These are phyloP conservation scores for Planococcus citri DNA, from an alignment of 1,140 invertebrate species.

Conservation along the genomic window DNA sequence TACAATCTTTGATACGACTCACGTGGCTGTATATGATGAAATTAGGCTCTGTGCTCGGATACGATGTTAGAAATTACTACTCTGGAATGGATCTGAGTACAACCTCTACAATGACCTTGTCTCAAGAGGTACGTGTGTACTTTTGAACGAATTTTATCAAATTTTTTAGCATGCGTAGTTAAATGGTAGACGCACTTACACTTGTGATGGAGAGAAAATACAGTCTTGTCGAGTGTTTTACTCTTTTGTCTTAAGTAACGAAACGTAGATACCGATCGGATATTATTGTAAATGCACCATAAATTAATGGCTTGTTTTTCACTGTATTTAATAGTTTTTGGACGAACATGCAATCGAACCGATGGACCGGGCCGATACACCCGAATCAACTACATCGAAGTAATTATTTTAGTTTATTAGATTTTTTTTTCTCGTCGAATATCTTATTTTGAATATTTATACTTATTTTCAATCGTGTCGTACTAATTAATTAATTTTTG, in stretches of 20 bases:
- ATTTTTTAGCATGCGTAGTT: not conserved
- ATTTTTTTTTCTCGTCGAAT: not conserved
- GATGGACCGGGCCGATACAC: not conserved
- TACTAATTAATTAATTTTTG: not conserved
- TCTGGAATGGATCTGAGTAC: not conserved
- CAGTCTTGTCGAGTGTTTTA: no score
- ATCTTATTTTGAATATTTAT: no score
- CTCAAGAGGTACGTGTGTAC: constrained; percentile 1
- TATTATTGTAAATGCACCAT: not conserved
- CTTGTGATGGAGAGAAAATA: not conserved
- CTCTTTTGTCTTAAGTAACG: no score
- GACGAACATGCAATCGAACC: constrained; percentile 13
- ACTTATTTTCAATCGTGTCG: not conserved
- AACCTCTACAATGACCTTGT: not conserved
- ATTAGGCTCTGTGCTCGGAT: constrained; percentile 55
- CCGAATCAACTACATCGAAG: constrained; percentile 12
- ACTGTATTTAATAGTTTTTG: constrained; percentile 18
- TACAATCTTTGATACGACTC: constrained; percentile 59
- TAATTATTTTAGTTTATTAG: constrained; percentile 1
- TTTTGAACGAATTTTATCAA: not conserved
- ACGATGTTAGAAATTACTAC: constrained; percentile 33
- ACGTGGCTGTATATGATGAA: constrained; percentile 64
- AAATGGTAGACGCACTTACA: not conserved
- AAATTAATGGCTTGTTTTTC: constrained; percentile 9
- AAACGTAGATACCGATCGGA: no score